These are phyloP conservation scores for Hypotaenidia okinawae DNA, from an alignment of 2,797 vertebrate genomes.

Conservation along the genomic window DNA sequence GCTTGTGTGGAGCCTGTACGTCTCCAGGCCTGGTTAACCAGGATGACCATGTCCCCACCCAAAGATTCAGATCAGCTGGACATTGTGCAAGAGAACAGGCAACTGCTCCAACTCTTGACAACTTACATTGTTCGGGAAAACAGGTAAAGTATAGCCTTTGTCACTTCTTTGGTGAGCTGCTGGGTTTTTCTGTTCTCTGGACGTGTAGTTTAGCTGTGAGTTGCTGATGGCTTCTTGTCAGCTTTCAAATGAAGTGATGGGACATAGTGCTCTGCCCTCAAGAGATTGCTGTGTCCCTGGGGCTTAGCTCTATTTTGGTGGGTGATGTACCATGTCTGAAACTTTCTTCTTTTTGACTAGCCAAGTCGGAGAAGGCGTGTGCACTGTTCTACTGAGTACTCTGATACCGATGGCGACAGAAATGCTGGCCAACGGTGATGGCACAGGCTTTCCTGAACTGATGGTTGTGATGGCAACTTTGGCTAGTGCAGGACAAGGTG, in stretches of 20 bases:
- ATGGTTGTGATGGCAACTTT: conserved; percentile 98
- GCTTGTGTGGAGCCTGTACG: conserved; percentile 92
- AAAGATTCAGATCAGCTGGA: conserved; percentile 96
- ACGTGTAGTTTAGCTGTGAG: not conserved
- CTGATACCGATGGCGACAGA: conserved; percentile 99
- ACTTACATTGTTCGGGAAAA: conserved; percentile 96
- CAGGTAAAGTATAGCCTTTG: conserved; percentile 66
- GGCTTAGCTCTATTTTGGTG: not conserved
- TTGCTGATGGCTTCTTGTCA: not conserved
- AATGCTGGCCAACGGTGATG: conserved; percentile 94
- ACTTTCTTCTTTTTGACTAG: conserved; percentile 66
- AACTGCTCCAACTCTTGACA: conserved; percentile 93
- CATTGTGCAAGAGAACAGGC: conserved; percentile 95
- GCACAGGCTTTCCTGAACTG: conserved; percentile 95
- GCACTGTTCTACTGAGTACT: conserved; percentile 94
- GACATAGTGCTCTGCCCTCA: too few species aligned
- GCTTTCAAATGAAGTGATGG: not conserved
- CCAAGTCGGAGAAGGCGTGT: conserved; percentile 98
- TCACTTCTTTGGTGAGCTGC: not conserved
- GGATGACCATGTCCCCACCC: conserved; percentile 93
- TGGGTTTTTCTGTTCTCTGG: not conserved
- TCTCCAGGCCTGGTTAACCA: conserved; percentile 94
- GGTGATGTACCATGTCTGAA: not conserved
- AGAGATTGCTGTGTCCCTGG: not conserved
- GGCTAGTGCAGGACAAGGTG: conserved; percentile 95